Evolutionary conservation across 2,797 vertebrate genomes (phyloP).

Genomic region (Malurus leucopterus): DNA sequence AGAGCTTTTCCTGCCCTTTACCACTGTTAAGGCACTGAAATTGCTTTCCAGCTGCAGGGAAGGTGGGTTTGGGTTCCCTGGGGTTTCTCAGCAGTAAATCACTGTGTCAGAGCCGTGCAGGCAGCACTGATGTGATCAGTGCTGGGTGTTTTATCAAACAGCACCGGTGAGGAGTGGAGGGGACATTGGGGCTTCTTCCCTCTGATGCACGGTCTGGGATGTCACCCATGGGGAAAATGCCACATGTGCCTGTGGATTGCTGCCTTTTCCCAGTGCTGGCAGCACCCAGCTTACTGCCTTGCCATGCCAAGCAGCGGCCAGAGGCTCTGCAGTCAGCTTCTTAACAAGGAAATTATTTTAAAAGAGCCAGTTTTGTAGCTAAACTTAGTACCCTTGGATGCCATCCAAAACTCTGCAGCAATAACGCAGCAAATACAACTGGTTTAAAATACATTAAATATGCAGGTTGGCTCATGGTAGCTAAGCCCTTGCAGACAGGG

Average conservation of each 20-base stretch:
- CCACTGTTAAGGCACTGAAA: not conserved
- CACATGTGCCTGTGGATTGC: fast-evolving
- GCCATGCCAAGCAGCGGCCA: not conserved
- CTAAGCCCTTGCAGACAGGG: slow-evolving; percentile 26
- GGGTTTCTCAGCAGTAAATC: not conserved
- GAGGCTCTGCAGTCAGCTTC: slow-evolving; percentile 52
- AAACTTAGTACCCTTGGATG: slow-evolving; percentile 48
- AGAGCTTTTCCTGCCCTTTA: not conserved
- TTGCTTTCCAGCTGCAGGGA: not conserved
- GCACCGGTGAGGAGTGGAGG: not conserved
- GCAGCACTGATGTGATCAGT: not conserved
- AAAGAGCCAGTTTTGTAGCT: slow-evolving; percentile 55
- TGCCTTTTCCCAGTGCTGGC: not conserved
- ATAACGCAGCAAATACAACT: slow-evolving; percentile 29
- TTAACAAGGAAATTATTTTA: slow-evolving; percentile 58
- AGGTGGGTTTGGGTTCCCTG: not conserved
- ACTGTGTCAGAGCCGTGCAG: not conserved
- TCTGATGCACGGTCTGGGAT: fast-evolving
- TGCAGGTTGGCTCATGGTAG: not conserved
- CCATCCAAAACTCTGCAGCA: not conserved
- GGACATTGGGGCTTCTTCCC: fast-evolving
- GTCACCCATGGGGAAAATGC: not conserved
- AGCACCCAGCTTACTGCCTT: not conserved
- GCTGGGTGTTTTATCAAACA: not conserved
- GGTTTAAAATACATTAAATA: slow-evolving; percentile 34